Conservation (phyloP, 2,888 invertebrate genomes). For the Penaeus monodon region DNA sequence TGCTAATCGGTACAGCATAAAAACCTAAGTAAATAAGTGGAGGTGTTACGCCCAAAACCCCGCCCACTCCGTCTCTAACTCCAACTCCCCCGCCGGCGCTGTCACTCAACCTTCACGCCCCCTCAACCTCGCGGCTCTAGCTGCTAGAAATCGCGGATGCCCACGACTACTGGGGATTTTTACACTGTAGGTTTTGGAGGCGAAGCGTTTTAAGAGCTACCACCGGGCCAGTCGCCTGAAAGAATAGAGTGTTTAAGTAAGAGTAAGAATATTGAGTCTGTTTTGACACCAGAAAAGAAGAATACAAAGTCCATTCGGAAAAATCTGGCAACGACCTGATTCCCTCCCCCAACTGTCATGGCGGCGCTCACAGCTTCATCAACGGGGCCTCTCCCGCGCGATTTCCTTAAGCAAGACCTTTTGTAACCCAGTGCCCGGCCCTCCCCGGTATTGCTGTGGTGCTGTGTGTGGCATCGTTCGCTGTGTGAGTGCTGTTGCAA, state of each 20-base stretch:
- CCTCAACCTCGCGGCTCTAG: slow-evolving; percentile 26
- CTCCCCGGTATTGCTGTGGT: slow-evolving; percentile 41
- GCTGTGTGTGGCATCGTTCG: slow-evolving; percentile 24
- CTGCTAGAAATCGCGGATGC: slow-evolving; percentile 23
- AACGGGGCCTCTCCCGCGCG: slow-evolving; percentile 50
- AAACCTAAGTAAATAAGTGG: slow-evolving; percentile 52
- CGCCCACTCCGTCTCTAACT: slow-evolving; percentile 31
- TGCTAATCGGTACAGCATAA: slow-evolving; percentile 57
- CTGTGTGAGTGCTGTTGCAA: slow-evolving; percentile 32
- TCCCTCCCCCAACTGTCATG: slow-evolving; percentile 57
- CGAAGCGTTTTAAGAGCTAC: no score
- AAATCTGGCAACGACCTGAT: slow-evolving; percentile 19
- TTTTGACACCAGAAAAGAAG: neutral
- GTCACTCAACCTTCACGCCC: slow-evolving; percentile 53
- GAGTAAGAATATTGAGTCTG: neutral
- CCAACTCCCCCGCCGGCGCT: slow-evolving; percentile 47
- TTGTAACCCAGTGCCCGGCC: slow-evolving; percentile 46
- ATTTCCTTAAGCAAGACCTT: slow-evolving; percentile 59
- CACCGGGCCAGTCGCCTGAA: no score
- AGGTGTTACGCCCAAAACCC: slow-evolving; percentile 50
- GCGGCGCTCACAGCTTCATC: slow-evolving; percentile 59
- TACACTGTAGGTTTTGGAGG: neutral
- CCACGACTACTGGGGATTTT: slow-evolving; percentile 27
- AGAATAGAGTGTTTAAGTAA: no score
- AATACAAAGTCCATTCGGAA: slow-evolving; percentile 3